Evolutionary conservation across 2,113 vertebrate species (phyloP).

Genomic region (Sylvia atricapilla): DNA sequence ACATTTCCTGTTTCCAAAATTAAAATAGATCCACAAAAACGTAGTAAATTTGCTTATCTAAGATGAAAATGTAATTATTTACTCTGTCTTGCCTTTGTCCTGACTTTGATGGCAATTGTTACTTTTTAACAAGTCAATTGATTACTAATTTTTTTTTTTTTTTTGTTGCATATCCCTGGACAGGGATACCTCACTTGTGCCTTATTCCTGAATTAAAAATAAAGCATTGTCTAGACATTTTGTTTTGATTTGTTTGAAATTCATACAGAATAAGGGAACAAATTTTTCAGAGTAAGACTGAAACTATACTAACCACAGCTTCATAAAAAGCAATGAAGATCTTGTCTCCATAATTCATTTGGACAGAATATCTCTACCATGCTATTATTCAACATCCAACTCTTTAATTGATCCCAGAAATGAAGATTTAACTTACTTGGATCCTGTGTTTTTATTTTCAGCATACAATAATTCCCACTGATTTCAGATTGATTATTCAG

Average conservation of each 20-base stretch:
- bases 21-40: background rate
- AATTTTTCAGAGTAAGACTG: background rate
- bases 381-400: background rate
- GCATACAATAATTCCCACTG: background rate
- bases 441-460: background rate
- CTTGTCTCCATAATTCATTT: background rate
- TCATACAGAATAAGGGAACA: background rate
- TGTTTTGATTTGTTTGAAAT: background rate
- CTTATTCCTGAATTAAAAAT: background rate
- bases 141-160: background rate
- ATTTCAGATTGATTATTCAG: background rate
- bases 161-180: background rate
- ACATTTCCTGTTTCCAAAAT: background rate
- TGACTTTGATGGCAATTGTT: background rate
- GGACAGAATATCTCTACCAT: background rate
- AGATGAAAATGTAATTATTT: background rate
- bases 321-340: background rate
- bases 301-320: background rate
- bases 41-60: background rate
- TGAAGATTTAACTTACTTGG: background rate
- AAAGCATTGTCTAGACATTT: background rate
- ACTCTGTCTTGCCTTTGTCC: background rate
- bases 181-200: background rate
- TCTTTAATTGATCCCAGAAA: background rate
- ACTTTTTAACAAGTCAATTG: background rate